Evolutionary conservation across 2,113 vertebrate genomes (phyloP), one percentile per base, ranked within the genome.

Genomic region (Hoplias malabaricus): DNA sequence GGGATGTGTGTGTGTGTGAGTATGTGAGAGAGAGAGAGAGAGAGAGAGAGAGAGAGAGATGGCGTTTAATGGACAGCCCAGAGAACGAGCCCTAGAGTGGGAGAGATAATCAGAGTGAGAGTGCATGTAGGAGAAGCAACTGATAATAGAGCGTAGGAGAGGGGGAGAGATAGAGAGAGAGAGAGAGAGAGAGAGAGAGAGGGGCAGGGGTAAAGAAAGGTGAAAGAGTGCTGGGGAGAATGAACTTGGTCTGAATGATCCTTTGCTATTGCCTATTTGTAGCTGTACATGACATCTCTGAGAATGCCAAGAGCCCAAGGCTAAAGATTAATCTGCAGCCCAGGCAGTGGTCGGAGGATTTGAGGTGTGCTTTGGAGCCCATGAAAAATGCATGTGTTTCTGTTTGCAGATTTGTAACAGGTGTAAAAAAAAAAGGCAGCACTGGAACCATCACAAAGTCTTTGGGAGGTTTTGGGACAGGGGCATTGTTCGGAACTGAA

Each of bases 61-160:
- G 83, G 85, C 75, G 84, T 89, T 88, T 90, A 90, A 90, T 89
- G 86, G 87, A 83, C 75, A 57, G 77, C 67, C 72, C 84, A 84
- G 80, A 83, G 65, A 86, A 89, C 84, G 79, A 86, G 80, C 81
- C 66, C 81, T 65, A 56, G 87, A 88, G 83, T 77, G 87, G 87
- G 84, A 88, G 87, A 88, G 86, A 90, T 89, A 87, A 90, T 90
- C 89, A 90, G 88, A 90, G 81, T 73, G 78, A 80, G 31, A 82
- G 67, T 81, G 86, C 78, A 84, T 82, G 87, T 83, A 85, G 85
- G 87, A 84, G 56, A 81, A 71, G 67, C n/a, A 53, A 81, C 81
- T 82, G 31, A 77, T 83, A 68, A 59, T 69, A 80, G 65, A 68
- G 76, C 75, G 59, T 69, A 82, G 72, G 69, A 80, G 77, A 79